Conservation (phyloP, 1,140 invertebrate genomes). For the Sminthurides bifidus region DNA sequence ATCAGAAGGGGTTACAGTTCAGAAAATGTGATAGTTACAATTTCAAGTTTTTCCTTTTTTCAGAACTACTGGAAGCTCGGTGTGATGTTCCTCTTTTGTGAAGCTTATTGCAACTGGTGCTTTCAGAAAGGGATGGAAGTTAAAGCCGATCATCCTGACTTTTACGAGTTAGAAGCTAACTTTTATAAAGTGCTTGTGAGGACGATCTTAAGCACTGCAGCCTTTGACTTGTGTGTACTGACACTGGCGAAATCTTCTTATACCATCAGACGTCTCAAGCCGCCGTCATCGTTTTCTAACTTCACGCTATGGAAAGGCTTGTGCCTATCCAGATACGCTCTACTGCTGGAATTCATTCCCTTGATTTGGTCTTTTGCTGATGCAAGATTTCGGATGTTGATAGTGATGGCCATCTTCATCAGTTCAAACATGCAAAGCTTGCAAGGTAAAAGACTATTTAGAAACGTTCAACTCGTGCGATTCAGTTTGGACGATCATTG, state of each 20-base stretch:
- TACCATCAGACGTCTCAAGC: background rate
- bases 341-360: slow-evolving; percentile 21
- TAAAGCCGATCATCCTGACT: slow-evolving; percentile 9
- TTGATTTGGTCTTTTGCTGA: slow-evolving; percentile 21
- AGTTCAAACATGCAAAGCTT: slow-evolving; percentile 19
- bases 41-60: slow-evolving; percentile 4
- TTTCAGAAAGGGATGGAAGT: slow-evolving; percentile 26
- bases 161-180: slow-evolving; percentile 28
- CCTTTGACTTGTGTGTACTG: slow-evolving; percentile 15
- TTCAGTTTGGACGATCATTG: too few species aligned
- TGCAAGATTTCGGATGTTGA: slow-evolving; percentile 3
- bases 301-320: slow-evolving; percentile 24
- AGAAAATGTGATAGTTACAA: too few species aligned
- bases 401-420: slow-evolving; percentile 18
- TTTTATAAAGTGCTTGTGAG: slow-evolving; percentile 25
- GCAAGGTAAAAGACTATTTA: slow-evolving; percentile 8
- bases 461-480: too few species aligned
- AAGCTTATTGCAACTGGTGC: slow-evolving; percentile 29
- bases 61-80: slow-evolving; percentile 28
- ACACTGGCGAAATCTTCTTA: background rate
- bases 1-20: too few species aligned
- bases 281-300: slow-evolving; percentile 12
- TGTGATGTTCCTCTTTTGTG: slow-evolving; percentile 25
- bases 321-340: slow-evolving; percentile 19
- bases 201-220: slow-evolving; percentile 7